Evolutionary conservation across 2,888 invertebrate species (phyloP).

Genomic region (Drosophila pseudotalamancana): DNA sequence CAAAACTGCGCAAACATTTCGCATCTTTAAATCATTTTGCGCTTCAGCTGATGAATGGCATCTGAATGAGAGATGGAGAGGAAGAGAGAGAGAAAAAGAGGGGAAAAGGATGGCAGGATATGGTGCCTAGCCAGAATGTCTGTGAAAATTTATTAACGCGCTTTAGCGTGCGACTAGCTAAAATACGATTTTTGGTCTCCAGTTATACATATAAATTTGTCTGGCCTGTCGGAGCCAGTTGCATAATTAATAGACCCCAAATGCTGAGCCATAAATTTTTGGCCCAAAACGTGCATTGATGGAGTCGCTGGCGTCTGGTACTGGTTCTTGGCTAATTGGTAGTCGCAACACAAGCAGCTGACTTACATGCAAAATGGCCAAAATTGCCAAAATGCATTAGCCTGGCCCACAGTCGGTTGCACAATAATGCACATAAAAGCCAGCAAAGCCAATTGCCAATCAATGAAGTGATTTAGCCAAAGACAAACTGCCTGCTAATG

Average conservation of each 20-base stretch:
- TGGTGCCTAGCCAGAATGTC: slow-evolving; percentile 18
- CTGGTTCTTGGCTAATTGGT: slow-evolving; percentile 58
- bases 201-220: slow-evolving; percentile 37
- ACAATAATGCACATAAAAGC: slow-evolving; percentile 20
- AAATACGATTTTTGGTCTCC: slow-evolving; percentile 35
- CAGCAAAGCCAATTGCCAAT: slow-evolving; percentile 30
- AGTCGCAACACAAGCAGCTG: slow-evolving; percentile 37
- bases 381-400: slow-evolving; percentile 53
- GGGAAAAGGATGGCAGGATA: not conserved
- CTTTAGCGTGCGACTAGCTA: slow-evolving; percentile 25
- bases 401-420: slow-evolving; percentile 5
- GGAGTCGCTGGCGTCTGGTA: not conserved
- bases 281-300: slow-evolving; percentile 23
- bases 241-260: slow-evolving; percentile 62
- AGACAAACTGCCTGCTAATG: slow-evolving; percentile 31
- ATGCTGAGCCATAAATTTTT: slow-evolving; percentile 51
- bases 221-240: slow-evolving; percentile 13
- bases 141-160: slow-evolving; percentile 63
- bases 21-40: slow-evolving; percentile 62
- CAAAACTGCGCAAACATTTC: slow-evolving; percentile 58
- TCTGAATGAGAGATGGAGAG: not conserved
- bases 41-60: slow-evolving; percentile 53
- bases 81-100: not conserved
- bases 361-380: slow-evolving; percentile 46
- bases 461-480: slow-evolving; percentile 30